Percentiles rank a stretch among this genome's conserved stretches.
These are phyloP conservation scores for Ictidomys tridecemlineatus DNA, from an alignment of 2,113 vertebrate species.

Conservation along the genomic window DNA sequence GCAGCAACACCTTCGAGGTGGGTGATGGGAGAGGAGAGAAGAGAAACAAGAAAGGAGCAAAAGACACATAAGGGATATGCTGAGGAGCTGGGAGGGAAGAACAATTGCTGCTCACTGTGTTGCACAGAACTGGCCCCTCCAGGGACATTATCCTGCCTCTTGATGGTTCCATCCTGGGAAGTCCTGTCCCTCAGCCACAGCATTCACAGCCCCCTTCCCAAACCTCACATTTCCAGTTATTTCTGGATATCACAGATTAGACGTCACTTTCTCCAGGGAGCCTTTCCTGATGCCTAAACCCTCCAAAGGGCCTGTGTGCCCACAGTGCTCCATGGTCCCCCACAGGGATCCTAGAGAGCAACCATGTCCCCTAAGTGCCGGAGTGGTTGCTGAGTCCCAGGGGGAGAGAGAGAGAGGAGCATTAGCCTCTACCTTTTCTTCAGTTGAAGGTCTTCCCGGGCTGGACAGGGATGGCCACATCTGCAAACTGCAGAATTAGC, in stretches of 20 bases:
- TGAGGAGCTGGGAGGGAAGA: not conserved
- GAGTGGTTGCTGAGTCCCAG: not conserved
- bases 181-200: not conserved
- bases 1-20: not conserved
- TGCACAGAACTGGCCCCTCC: not conserved
- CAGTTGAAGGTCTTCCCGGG: not conserved
- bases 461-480: not conserved
- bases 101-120: not conserved
- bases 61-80: not conserved
- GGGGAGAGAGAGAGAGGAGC: not conserved
- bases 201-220: not conserved
- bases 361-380: not conserved
- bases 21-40: not conserved
- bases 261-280: not conserved
- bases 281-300: not conserved
- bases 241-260: not conserved
- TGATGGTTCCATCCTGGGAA: not conserved
- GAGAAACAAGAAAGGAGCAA: not conserved
- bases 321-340: not conserved
- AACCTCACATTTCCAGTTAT: not conserved
- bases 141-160: not conserved
- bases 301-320: not conserved
- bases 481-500: not conserved
- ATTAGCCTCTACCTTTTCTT: not conserved
- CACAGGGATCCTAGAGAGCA: fast-evolving